phyloP scores from a whole-genome alignment of 2,113 vertebrate genomes.

The Saguinus imperator region DNA sequence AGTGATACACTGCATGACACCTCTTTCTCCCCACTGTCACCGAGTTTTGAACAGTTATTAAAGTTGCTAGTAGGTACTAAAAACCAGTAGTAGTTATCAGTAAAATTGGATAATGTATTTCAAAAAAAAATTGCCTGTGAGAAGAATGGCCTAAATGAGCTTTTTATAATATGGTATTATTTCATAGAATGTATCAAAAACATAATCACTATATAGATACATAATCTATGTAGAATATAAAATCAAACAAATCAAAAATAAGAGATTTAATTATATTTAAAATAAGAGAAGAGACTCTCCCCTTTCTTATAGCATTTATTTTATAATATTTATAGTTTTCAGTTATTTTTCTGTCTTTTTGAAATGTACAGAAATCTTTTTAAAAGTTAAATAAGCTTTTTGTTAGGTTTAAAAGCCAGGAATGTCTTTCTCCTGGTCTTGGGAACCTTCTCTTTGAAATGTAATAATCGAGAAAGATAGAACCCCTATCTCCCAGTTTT shows the following conservation, averaged over 20 bases:
- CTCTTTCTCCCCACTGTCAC: fast-evolving
- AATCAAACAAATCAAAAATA: not conserved
- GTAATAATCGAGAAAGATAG: not conserved
- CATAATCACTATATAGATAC: not conserved
- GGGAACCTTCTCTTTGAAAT: not conserved
- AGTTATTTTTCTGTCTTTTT: not conserved
- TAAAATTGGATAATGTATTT: not conserved
- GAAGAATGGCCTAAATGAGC: not conserved
- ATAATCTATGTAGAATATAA: not conserved
- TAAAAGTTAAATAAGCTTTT: not conserved
- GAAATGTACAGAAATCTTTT: not conserved
- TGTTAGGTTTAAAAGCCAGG: not conserved
- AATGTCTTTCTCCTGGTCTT: not conserved
- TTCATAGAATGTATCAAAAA: not conserved
- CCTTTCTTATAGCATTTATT: not conserved
- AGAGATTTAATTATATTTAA: not conserved
- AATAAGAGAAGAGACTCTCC: not conserved
- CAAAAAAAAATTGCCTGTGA: not conserved
- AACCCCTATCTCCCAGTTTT: not conserved
- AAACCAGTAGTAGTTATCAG: not conserved
- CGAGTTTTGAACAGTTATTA: not conserved
- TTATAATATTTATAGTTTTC: not conserved
- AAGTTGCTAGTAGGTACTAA: not conserved
- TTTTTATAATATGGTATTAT: not conserved
- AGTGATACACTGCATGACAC: not conserved